Evolutionary conservation across 2,888 invertebrate species (phyloP), one percentile per base, ranked within the genome.

Genomic region (Phengaris alcon): DNA sequence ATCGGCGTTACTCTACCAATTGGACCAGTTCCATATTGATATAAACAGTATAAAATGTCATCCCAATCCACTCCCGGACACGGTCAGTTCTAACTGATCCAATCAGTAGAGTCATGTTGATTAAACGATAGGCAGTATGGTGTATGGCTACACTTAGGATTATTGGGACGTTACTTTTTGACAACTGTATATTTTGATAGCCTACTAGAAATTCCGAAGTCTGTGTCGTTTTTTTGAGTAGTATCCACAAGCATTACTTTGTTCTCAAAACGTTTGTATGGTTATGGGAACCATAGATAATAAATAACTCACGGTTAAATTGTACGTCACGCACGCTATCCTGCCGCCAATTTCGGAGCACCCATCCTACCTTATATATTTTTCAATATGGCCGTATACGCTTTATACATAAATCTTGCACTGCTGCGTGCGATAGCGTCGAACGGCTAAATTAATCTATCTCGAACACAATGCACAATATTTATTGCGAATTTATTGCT

Each of bases 391-490:
- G 78, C 80, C 78, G 76, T 79, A 76, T 78, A 79, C 78, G 81
- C 76, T 78, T 78, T 80, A 80, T 80, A 77, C 81, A 84, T 85
- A 84, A 85, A 85, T 84, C 82, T 80, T 77, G 81, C 78, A 78
- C 80, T 82, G 79, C 81, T 81, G 83, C 79, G 77, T 78, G 78
- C 82, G 84, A 84, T 85, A 84, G 83, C 83, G 80, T 80, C 81
- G 80, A 79, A 77, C 79, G 78, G 81, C 82, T 82, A 82, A 83
- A 85, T 85, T 84, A 85, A 84, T 84, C 84, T 84, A 83, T 83
- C 82, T 79, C 76, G 78, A 77, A 79, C 80, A 85, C 84, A 84
- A 84, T 85, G 82, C 82, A 82, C 82, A 77, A 82, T 82, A 82
- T 83, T 82, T 82, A 83, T 81, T 81, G 82, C 78, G 78, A 80